These are phyloP conservation scores for Saxicola maurus DNA, from an alignment of 2,797 vertebrate genomes.

Conservation along the genomic window DNA sequence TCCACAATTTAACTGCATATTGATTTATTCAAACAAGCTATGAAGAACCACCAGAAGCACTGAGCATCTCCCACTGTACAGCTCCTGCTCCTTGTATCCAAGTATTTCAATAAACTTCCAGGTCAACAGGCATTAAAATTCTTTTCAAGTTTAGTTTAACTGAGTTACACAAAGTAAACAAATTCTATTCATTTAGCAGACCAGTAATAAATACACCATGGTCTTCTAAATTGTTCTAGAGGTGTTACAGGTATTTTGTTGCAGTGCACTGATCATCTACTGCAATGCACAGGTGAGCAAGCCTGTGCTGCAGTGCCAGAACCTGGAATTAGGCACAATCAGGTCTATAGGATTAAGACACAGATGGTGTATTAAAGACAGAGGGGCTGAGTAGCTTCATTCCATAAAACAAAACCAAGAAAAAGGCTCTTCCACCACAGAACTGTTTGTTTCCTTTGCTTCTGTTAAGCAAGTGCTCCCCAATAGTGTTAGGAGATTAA, in stretches of 20 bases:
- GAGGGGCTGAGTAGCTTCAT: not conserved
- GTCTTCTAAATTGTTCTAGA: not conserved
- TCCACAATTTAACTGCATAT: not conserved
- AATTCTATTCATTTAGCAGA: not conserved
- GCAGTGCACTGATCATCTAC: fast-evolving
- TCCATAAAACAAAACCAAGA: not conserved
- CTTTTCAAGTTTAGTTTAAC: not conserved
- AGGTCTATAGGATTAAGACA: fast-evolving
- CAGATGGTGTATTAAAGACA: not conserved
- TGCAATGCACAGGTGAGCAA: not conserved
- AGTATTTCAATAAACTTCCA: not conserved
- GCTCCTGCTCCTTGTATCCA: not conserved
- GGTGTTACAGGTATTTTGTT: not conserved
- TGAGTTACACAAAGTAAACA: not conserved
- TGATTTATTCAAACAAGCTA: not conserved
- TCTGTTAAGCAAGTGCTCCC: not conserved
- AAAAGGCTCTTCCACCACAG: not conserved
- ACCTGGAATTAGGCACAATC: not conserved
- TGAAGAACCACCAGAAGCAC: not conserved
- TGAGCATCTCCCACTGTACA: not conserved
- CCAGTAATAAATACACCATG: not conserved
- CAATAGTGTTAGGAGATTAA: not conserved
- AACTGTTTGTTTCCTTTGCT: not conserved
- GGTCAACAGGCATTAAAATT: not conserved
- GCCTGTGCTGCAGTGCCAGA: not conserved